Percentiles rank a stretch among this genome's conserved stretches.
phyloP scores from a whole-genome alignment of 1,140 invertebrate species.

The Drosophila sproati region DNA sequence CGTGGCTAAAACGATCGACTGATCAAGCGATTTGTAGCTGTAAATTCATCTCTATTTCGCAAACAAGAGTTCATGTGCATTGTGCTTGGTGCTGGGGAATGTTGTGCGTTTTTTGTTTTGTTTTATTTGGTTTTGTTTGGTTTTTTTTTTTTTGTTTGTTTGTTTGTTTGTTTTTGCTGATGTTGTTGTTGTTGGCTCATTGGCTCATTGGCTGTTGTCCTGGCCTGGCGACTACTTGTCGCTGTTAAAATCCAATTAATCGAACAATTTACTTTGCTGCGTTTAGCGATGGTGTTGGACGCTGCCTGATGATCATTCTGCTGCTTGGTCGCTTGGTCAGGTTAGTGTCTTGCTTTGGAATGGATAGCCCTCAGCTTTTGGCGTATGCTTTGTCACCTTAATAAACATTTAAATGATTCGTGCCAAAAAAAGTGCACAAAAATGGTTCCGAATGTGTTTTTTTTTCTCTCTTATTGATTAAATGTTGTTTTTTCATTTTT shows the following conservation, averaged over 20 bases:
- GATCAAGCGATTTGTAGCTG: constrained; percentile 84
- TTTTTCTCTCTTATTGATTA: too few species aligned
- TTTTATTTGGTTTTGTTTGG: not conserved
- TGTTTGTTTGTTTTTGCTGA: not conserved
- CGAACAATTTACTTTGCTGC: constrained; percentile 84
- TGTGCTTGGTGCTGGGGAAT: constrained; percentile 43
- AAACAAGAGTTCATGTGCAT: constrained; percentile 64
- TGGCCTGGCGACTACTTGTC: constrained; percentile 78
- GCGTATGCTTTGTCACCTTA: constrained; percentile 27
- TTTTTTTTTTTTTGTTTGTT: constrained; percentile 10
- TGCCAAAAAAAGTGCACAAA: not conserved
- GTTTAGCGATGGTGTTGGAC: constrained; percentile 77
- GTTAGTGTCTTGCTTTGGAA: constrained; percentile 27
- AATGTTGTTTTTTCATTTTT: too few species aligned
- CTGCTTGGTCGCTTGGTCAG: not conserved
- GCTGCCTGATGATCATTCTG: constrained; percentile 7
- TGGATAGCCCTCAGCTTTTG: constrained; percentile 40
- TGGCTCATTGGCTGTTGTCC: constrained; percentile 38
- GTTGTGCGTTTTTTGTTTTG: constrained; percentile 14
- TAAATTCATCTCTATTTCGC: constrained; percentile 83
- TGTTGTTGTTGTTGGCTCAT: constrained; percentile 43
- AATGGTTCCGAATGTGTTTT: too few species aligned
- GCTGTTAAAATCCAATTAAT: constrained; percentile 84
- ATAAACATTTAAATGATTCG: not conserved
- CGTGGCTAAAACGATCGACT: constrained; percentile 82